Conservation (phyloP, 1,140 invertebrate genomes). For the Phymorhynchus buccinoides region DNA sequence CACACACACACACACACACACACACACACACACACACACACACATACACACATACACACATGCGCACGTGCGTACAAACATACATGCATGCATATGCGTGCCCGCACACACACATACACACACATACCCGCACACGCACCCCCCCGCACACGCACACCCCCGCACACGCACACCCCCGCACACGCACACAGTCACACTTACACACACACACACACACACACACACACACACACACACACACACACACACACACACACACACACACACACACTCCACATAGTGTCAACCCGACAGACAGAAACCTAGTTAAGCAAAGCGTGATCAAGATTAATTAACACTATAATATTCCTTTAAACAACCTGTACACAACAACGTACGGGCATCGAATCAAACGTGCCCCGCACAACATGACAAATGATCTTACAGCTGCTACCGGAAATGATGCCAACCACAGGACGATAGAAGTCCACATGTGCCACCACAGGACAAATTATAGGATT, state of each 20-base stretch:
- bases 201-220: neutral
- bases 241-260: neutral
- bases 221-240: constrained; percentile 15
- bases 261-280: no score
- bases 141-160: neutral
- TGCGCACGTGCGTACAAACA: no score
- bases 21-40: neutral
- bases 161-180: neutral
- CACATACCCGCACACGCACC: neutral
- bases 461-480: no score
- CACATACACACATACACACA: neutral
- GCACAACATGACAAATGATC: no score
- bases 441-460: no score
- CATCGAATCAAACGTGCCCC: no score
- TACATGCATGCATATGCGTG: neutral
- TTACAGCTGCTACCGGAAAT: no score
- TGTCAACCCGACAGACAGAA: neutral
- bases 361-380: no score
- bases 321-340: no score
- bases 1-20: neutral
- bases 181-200: neutral
- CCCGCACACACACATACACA: neutral
- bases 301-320: no score
- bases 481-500: no score
- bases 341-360: no score